These are phyloP conservation scores for Ormyrus pomaceus DNA, from an alignment of 2,888 invertebrate species.

Conservation along the genomic window DNA sequence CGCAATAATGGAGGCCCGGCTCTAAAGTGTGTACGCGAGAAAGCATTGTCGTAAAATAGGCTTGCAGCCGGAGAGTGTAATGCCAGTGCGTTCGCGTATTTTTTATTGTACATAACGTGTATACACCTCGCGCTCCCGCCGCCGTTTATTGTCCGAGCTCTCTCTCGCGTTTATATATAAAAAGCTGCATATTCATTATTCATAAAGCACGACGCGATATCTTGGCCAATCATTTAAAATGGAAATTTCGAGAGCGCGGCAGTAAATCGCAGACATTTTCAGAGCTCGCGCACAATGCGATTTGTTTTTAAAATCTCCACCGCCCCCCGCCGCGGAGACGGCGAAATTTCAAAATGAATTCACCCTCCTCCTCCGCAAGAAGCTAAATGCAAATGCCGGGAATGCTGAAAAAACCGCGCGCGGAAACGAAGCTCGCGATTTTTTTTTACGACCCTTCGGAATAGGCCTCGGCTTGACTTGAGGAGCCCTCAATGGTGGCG, in stretches of 20 bases:
- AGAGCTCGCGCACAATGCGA: not conserved
- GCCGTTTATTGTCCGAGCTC: no score
- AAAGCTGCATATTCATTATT: not conserved
- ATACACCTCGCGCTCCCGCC: no score
- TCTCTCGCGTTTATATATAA: no score
- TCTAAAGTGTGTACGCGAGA: no score
- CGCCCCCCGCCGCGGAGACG: not conserved
- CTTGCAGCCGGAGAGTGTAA: no score
- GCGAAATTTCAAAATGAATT: slow-evolving; percentile 22
- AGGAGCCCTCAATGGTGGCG: slow-evolving; percentile 43
- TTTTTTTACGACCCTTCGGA: no score
- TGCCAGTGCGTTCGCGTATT: no score
- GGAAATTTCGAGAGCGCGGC: slow-evolving; percentile 19
- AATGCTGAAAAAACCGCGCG: not conserved
- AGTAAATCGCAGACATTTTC: not conserved
- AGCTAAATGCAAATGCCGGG: slow-evolving; percentile 23
- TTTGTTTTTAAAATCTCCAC: slow-evolving; percentile 17
- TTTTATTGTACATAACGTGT: no score
- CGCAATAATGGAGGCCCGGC: no score
- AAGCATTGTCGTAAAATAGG: no score
- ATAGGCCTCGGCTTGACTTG: no score
- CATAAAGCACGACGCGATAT: not conserved
- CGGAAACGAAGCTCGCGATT: no score
- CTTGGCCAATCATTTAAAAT: slow-evolving; percentile 29
- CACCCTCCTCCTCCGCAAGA: not conserved